These are phyloP conservation scores for Mercenaria mercenaria DNA, from an alignment of 1,140 invertebrate genomes.

Conservation along the genomic window DNA sequence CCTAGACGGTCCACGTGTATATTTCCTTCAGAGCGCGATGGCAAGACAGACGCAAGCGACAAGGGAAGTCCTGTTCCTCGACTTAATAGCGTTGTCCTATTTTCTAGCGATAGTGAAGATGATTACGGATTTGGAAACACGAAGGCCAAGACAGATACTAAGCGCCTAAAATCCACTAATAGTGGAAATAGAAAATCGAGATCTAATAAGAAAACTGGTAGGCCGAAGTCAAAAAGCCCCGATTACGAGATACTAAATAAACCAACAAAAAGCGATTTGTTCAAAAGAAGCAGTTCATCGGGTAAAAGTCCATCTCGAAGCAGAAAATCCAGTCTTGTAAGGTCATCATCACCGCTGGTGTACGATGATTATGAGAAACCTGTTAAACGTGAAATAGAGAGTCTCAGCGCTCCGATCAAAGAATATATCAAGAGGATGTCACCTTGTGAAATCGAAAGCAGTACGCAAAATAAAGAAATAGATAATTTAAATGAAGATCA, in stretches of 20 bases:
- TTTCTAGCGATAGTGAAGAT: slow-evolving; percentile 53
- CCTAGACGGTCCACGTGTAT: not conserved
- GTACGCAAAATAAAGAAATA: not conserved
- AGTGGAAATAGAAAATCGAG: not conserved
- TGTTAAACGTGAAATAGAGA: not conserved
- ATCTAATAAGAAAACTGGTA: not conserved
- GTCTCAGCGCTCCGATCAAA: not conserved
- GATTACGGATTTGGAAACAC: not conserved
- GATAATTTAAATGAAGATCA: not conserved
- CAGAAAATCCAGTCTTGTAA: too few species aligned
- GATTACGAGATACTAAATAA: not conserved
- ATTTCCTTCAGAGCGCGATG: not conserved
- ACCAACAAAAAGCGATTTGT: not conserved
- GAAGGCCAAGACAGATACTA: not conserved
- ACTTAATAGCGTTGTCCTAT: slow-evolving; percentile 41
- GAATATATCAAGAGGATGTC: slow-evolving; percentile 1
- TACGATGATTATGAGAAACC: slow-evolving; percentile 14
- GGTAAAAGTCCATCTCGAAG: not conserved
- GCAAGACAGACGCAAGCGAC: not conserved
- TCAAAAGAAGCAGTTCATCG: not conserved
- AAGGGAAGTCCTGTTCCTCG: not conserved
- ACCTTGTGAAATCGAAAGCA: not conserved
- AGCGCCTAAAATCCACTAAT: not conserved
- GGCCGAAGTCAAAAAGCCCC: not conserved
- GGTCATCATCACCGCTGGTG: not conserved